phyloP scores from a whole-genome alignment of 2,888 invertebrate species.

The Agelastica alni region DNA sequence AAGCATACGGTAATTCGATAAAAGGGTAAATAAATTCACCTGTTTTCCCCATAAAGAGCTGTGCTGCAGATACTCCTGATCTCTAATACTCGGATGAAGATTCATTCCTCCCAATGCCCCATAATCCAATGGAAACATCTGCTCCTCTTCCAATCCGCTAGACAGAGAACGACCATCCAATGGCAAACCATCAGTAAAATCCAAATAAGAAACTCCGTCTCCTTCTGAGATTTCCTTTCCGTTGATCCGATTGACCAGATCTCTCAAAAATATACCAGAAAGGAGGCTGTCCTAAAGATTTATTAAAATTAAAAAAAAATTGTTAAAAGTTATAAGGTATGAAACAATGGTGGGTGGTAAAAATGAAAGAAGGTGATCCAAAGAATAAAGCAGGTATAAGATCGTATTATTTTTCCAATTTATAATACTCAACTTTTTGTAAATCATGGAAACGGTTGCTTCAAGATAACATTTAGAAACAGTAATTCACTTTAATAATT shows the following conservation, averaged over 20 bases:
- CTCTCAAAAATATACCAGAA: constrained; percentile 73
- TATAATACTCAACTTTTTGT: too few species aligned
- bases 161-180: constrained; percentile 47
- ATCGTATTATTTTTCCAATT: too few species aligned
- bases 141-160: constrained; percentile 60
- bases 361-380: too few species aligned
- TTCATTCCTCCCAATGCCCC: constrained; percentile 63
- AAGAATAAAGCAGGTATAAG: too few species aligned
- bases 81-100: constrained; percentile 79
- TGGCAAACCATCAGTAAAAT: constrained; percentile 62
- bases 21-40: too few species aligned
- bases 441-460: too few species aligned
- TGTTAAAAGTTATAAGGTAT: neutral
- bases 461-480: too few species aligned
- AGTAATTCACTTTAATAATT: too few species aligned
- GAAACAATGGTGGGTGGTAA: too few species aligned
- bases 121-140: constrained; percentile 66
- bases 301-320: neutral
- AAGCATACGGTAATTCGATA: too few species aligned
- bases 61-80: constrained; percentile 87
- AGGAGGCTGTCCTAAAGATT: constrained; percentile 55
- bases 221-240: constrained; percentile 72
- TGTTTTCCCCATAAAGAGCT: constrained; percentile 70
- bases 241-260: constrained; percentile 74
- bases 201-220: constrained; percentile 61